Evolutionary conservation across 2,888 invertebrate genomes (phyloP), one percentile per base, ranked within the genome.

Genomic region (Druceiella hillmani): DNA sequence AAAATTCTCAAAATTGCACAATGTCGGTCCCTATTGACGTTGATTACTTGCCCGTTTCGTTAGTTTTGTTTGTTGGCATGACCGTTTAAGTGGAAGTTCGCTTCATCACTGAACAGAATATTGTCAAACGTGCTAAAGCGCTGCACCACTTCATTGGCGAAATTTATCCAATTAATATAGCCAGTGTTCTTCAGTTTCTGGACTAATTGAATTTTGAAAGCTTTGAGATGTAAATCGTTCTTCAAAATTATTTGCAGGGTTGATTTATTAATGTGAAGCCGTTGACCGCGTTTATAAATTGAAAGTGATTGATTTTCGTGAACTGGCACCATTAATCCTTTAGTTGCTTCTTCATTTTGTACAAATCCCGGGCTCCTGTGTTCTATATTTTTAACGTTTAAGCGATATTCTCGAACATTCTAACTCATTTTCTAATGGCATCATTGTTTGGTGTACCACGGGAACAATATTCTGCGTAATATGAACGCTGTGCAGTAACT

Each of bases 1-100:
- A 49, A 46, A 17, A 32, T 43, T 40, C 41, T 32, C 34, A 50
- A 28, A 46, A 48, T 48, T 30, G 43, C 44, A 33, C 48, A 39
- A 49, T 51, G 48, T 41, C 43, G 44, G 33, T 49, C 48, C 33
- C 38, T 42, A 45, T 44, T 50, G 38, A 46, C 49, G 41, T 28
- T 49, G 4, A 42, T 5, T 29, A 46, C 40, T n/a, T n/a, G n/a
- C n/a, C n/a, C n/a, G n/a, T n/a, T n/a, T n/a, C n/a, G n/a, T n/a
- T n/a, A n/a, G n/a, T n/a, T n/a, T n/a, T n/a, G n/a, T n/a, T n/a
- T n/a, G n/a, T n/a, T n/a, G n/a, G n/a, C n/a, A n/a, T n/a, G n/a
- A n/a, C n/a, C n/a, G n/a, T n/a, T n/a, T n/a, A n/a, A n/a, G n/a
- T n/a, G n/a, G n/a, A n/a, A n/a, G n/a, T n/a, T n/a, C n/a, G n/a